Base-by-base conservation (phyloP, 1,140 invertebrate genomes). In the Scaptodrosophila lebanonensis region DNA sequence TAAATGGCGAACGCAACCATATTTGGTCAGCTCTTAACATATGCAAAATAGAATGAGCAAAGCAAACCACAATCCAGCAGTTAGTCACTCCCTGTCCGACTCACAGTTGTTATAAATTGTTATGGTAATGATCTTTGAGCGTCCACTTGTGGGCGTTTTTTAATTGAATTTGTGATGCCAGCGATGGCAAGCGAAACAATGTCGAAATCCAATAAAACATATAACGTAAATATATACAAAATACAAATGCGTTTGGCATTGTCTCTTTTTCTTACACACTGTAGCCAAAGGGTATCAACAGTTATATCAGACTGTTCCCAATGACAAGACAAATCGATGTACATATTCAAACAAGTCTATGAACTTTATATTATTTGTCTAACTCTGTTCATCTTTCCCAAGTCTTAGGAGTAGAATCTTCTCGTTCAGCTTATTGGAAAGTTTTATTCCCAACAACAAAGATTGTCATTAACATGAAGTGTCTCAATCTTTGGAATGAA, bases 91-190 rank as follows among this genome's bases (percentile, higher is more conserved):
- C 29, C 47, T 75, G 54, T 75, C 68, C 54, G 66, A 47, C 45
- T 50, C 25, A 38, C 47, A 75, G 54, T 75, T 73, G 75, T 82
- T 77, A 82, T 77, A 77, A 77, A 77, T 79, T 77, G 73, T 69
- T 79, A 77, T 82, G 73, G 51, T 61, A 71, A 79, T 77, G 49
- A 25, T 47, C 32, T 43, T 42, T 50, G 5, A n/a, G n/a, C 47
- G 9, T 43, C 15, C 5, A 30, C 56, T n/a, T 51, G 73, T 77
- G 73, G 73, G 73, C 75, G 73, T 73, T 45, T 73, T 77, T 62
- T 73, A 77, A 77, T 77, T 77, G 73, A 77, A 79, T 79, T 49
- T 59, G 39, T 57, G 12, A 33, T 30, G 16, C 17, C 40, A 33
- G 43, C 58, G 53, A 45, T 27, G 54, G 40, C 50, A 53, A 40